Conservation (phyloP, 2,797 vertebrate genomes). For the Ptychadena robeensis region DNA sequence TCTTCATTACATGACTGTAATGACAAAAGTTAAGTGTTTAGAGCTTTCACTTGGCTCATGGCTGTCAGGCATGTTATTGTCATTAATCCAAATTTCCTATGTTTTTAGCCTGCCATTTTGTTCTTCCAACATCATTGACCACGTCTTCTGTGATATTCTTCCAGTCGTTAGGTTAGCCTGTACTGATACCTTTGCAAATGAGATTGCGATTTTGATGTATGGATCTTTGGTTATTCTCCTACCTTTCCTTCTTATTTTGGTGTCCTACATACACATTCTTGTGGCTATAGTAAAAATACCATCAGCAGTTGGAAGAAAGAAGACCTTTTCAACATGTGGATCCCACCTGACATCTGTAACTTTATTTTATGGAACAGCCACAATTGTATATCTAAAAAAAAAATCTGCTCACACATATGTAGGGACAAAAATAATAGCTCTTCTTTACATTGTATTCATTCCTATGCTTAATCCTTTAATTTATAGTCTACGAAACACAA, state of each 20-base stretch:
- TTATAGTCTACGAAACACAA: conserved; percentile 16
- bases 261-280: conserved; percentile 66
- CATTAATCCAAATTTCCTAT: conserved; percentile 10
- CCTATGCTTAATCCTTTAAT: conserved; percentile 40
- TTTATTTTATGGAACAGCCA: conserved; percentile 63
- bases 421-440: conserved; percentile 17
- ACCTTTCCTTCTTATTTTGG: conserved; percentile 61
- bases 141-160: conserved; percentile 66
- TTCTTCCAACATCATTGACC: conserved; percentile 64
- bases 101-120: conserved; percentile 57
- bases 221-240: conserved; percentile 59
- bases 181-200: conserved; percentile 60
- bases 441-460: conserved; percentile 31
- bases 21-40: conserved; percentile 32
- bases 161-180: conserved; percentile 66
- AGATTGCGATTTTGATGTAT: conserved; percentile 63
- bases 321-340: conserved; percentile 62
- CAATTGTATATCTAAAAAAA: conserved; percentile 58
- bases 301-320: conserved; percentile 58
- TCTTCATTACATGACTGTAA: conserved; percentile 41
- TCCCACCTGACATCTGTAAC: conserved; percentile 60
- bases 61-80: conserved; percentile 3
- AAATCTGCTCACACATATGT: background rate
- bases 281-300: conserved; percentile 47
- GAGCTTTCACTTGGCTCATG: background rate